These are phyloP conservation scores for Xerus rutilus DNA, from an alignment of 2,797 vertebrate genomes.

Conservation along the genomic window DNA sequence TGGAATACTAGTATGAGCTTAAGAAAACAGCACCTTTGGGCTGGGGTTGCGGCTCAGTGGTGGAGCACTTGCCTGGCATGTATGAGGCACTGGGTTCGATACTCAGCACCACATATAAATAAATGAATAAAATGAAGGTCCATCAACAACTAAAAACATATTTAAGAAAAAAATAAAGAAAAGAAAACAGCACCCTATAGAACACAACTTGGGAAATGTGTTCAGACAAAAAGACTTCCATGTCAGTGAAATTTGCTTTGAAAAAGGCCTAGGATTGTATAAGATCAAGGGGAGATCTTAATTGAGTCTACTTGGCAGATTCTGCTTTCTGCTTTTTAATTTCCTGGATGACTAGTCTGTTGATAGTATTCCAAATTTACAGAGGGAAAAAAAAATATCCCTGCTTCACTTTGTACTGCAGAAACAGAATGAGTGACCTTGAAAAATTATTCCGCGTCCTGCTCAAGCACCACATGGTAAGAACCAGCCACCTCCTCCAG, in stretches of 20 bases:
- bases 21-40: neutral
- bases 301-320: conserved; percentile 32
- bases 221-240: conserved; percentile 37
- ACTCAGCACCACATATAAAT: too few species aligned
- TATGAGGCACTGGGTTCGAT: too few species aligned
- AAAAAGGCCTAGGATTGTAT: neutral
- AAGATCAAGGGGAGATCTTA: conserved; percentile 56
- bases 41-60: too few species aligned
- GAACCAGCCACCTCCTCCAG: neutral
- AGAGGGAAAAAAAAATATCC: neutral
- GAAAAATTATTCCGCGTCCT: neutral
- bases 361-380: conserved; percentile 57
- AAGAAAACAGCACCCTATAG: neutral
- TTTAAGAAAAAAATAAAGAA: too few species aligned
- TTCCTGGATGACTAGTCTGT: conserved; percentile 75
- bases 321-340: conserved; percentile 71
- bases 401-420: neutral
- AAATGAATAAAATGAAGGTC: too few species aligned
- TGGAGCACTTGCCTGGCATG: too few species aligned
- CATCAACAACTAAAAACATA: too few species aligned
- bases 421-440: conserved; percentile 44
- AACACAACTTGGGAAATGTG: neutral
- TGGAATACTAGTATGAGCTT: neutral
- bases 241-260: conserved; percentile 33
- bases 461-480: neutral